Evolutionary conservation across 2,888 invertebrate species (phyloP), one percentile per base, ranked within the genome.

Genomic region (Athrips mouffetella): DNA sequence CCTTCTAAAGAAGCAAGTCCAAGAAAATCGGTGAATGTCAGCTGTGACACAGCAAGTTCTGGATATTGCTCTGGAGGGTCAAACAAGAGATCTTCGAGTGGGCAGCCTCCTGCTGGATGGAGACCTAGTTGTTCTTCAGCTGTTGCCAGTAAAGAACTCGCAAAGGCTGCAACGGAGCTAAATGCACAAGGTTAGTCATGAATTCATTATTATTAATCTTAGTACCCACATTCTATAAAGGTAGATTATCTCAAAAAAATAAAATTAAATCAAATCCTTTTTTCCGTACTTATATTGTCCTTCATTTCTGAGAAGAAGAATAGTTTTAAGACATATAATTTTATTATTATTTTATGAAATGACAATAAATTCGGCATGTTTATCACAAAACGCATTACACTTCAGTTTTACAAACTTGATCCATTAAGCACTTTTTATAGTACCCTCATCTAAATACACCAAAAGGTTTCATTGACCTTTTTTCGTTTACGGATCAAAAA

Each of bases 131-230:
- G 91, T 54, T 90, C 91, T 18, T 90, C 91, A 2, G 90, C 90
- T 29, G 90, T 89, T 5, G 91, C 91, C 0, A 89, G 90, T 35
- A 85, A 85, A 54, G 91, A 91, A 48, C 72, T 89, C 54, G 87
- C 90, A 40, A 92, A 91, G 67, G 91, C 92, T 47, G 92, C 92
- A 11, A 92, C 92, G 5, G 92, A 93, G 71, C 84, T 93, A 16
- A 93, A 93, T 77, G 84, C 91, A 60, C 93, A 93, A 80, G 93
- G 93, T 93, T 73, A 90, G 90, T 29, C n/a, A 5, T 29, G 15
- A 33, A 16, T n/a, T 39, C 18, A 8, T 13, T 18, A 1, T 11
- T 20, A 7, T 1, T 10, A 35, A n/a, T 5, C 11, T 15, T 29
- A 3, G 2, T 13, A 2, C 15, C 11, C 3, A 15, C 30, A 11